Base-by-base conservation (phyloP, 2,888 invertebrate genomes). In the Callinectes sapidus region DNA sequence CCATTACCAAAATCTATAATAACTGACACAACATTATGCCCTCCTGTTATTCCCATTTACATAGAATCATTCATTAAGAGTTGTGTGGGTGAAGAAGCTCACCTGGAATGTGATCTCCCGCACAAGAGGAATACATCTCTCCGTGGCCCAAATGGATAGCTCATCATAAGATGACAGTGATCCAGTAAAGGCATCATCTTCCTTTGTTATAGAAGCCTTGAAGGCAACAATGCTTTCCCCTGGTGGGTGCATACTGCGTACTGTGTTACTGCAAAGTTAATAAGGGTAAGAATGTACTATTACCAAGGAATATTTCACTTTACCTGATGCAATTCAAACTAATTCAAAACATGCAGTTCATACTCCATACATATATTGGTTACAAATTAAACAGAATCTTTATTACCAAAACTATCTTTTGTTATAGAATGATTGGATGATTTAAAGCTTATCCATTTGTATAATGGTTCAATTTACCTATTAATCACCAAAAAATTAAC, bases 81-180 rank as follows among this genome's bases (percentile, higher is more conserved):
- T 48, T 48, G 8, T 48, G 10, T 48, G 48, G 48, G 48, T 32
- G 32, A 81, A 3, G 18, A 16, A 81, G 35, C 90, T 90, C 61
- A 94, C 94, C 90, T 93, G 90, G 96, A 99, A 99, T 0, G 99
- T 99, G 94, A 99, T 99, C 96, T 99, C 99, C 91, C 99, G 97
- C 0, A 99, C 99, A 23, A 99, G 96, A 0, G 99, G 99, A 77
- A 99, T 98, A 96, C 99, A 99, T 95, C 98, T 98, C 95, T 98
- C 98, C 94, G 98, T 97, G 0, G 97, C 97, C 99, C 99, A 99
- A 93, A 97, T 96, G 86, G 96, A 95, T n/a, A 99, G 95, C 95
- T 98, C 98, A 95, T 99, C 98, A 95, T 97, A 98, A n/a, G 88
- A 93, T 3, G 35, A 54, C 18, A 94, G 91, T 85, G 90, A 88